Percentiles rank a stretch among this genome's conserved stretches.
These are phyloP conservation scores for Steinernema carpocapsae DNA, from an alignment of 2,888 invertebrate genomes.

Conservation along the genomic window DNA sequence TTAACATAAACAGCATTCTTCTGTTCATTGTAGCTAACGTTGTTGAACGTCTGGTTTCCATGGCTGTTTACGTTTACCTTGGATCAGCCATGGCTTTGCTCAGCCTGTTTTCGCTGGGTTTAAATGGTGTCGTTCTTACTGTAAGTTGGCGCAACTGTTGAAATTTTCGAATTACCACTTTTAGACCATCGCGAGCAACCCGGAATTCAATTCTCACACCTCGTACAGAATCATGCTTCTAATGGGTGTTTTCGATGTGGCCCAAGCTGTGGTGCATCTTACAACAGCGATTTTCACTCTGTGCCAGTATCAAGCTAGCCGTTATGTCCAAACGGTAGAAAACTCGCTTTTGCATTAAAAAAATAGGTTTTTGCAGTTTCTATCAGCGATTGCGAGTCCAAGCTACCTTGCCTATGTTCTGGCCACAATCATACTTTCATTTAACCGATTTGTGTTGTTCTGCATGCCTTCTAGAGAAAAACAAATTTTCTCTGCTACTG, in stretches of 20 bases:
- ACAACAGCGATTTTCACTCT: background rate
- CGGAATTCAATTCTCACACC: background rate
- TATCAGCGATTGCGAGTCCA: background rate
- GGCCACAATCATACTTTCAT: background rate
- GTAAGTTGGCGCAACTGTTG: too few species aligned
- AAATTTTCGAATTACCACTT: too few species aligned
- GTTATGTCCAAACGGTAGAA: background rate
- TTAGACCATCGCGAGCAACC: background rate
- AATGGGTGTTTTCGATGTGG: constrained; percentile 15
- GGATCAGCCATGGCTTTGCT: background rate
- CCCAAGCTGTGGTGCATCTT: background rate
- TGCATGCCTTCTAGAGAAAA: background rate
- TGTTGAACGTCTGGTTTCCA: too few species aligned
- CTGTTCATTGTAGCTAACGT: too few species aligned
- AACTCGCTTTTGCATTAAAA: too few species aligned
- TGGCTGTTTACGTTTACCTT: background rate
- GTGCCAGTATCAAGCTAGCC: background rate
- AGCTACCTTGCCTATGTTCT: background rate
- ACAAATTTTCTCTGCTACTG: background rate
- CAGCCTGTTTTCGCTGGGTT: background rate
- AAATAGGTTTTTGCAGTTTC: background rate
- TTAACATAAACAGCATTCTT: too few species aligned
- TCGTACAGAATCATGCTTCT: constrained; percentile 14
- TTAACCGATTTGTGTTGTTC: constrained; percentile 1
- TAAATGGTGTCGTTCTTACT: too few species aligned